Evolutionary conservation across 2,888 invertebrate genomes (phyloP), one percentile per base, ranked within the genome.

Genomic region (Caenorhabditis wallacei): DNA sequence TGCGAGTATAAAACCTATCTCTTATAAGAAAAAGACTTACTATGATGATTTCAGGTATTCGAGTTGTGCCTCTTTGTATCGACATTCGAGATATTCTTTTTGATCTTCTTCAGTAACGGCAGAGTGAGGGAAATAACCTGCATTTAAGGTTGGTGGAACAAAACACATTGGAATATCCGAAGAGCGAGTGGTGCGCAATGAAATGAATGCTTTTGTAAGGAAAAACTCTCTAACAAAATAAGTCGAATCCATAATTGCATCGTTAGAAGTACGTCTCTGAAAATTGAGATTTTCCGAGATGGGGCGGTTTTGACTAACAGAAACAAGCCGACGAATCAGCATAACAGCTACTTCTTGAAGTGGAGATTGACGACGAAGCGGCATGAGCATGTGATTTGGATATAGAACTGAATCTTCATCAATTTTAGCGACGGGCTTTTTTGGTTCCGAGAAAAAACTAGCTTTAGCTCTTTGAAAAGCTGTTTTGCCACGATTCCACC

Each of bases 201-300:
- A 61, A 13, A 82, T 61, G 1, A 11, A 20, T 0, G 11, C 0
- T 22, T 68, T 76, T 10, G 22, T 11, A 1, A 82, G n/a, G 48
- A 54, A 61, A 35, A 61, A 71, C n/a, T 82, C 59, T 13, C 76
- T 16, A 0, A 22, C 46, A 53, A 72, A 82, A 35, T 61, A 82
- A 5, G 70, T 16, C 0, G 22, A 26, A 37, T 82, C 82, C 0
- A 16, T 10, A n/a, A 76, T 71, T 3, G 54, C 43, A 7, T 64
- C 46, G 24, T 82, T 5, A 0, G 8, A 10, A 0, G 22, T 26
- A 10, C 76, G 40, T 46, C 56, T 66, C 82, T 82, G 76, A 30
- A 56, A 54, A 54, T 48, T 48, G 11, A 64, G 4, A 30, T 8
- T 30, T 3, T 13, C 30, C 4, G 7, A 30, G 13, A 24, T 20